These are phyloP conservation scores for Pediacus dermestoides DNA, from an alignment of 2,888 invertebrate species.

Conservation along the genomic window DNA sequence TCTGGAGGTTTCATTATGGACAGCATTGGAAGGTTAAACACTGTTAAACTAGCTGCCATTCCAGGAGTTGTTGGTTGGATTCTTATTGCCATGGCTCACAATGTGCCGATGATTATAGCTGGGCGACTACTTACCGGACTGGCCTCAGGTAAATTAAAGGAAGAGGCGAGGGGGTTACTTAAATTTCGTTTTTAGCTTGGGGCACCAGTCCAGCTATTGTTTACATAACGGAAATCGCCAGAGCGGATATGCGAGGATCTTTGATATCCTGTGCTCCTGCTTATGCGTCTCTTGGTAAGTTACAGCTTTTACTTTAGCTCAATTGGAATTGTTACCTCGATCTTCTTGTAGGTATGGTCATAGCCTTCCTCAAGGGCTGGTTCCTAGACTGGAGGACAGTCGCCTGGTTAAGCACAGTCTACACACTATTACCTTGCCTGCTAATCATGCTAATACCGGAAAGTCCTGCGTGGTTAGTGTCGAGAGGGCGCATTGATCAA, in stretches of 20 bases:
- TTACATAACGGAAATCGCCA: conserved; percentile 60
- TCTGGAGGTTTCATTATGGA: conserved; percentile 57
- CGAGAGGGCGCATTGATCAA: conserved; percentile 54
- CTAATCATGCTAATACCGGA: conserved; percentile 56
- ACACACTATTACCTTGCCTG: conserved; percentile 53
- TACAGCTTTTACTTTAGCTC: conserved; percentile 8
- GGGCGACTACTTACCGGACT: conserved; percentile 57
- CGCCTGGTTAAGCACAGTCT: conserved; percentile 55
- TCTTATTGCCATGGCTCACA: conserved; percentile 53
- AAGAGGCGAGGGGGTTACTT: not conserved
- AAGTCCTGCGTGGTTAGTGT: conserved; percentile 59
- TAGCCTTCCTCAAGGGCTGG: conserved; percentile 56
- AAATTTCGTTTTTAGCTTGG: conserved; percentile 45
- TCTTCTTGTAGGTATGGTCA: conserved; percentile 53
- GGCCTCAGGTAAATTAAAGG: conserved; percentile 52
- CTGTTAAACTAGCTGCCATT: conserved; percentile 55
- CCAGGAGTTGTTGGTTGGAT: conserved; percentile 56
- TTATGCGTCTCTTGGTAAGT: conserved; percentile 56
- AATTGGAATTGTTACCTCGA: conserved; percentile 5
- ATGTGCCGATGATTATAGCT: conserved; percentile 52
- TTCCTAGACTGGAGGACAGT: conserved; percentile 55
- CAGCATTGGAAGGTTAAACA: conserved; percentile 54
- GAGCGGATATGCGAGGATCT: conserved; percentile 59
- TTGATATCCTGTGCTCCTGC: conserved; percentile 58
- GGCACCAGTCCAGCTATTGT: conserved; percentile 60